Percentiles rank a stretch among this genome's conserved stretches.
phyloP scores from a whole-genome alignment of 2,113 vertebrate genomes.

The Halcyon malimbica region DNA sequence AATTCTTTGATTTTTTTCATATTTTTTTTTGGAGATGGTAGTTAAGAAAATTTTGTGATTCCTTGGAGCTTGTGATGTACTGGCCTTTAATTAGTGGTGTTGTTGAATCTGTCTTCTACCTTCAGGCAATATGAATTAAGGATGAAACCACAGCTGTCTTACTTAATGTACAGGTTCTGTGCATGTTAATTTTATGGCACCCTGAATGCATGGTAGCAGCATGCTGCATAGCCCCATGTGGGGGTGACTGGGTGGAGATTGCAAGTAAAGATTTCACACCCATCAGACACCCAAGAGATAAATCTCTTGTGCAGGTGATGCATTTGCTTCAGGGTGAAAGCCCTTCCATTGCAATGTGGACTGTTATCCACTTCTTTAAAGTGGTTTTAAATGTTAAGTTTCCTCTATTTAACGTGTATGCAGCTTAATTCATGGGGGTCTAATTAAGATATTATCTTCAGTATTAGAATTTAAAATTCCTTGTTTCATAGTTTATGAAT shows the following conservation, averaged over 20 bases:
- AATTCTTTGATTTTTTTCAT: neutral
- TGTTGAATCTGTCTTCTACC: neutral
- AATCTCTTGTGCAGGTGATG: neutral
- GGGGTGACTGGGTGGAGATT: neutral
- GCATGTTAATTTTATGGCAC: neutral
- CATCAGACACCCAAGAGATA: neutral
- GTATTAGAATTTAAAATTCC: neutral
- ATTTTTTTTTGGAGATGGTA: neutral
- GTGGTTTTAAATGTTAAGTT: neutral
- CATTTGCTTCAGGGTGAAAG: neutral
- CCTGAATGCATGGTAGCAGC: neutral
- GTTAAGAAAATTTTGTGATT: neutral
- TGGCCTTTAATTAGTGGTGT: neutral
- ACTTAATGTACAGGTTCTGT: neutral
- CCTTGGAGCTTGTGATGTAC: neutral
- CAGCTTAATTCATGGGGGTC: neutral
- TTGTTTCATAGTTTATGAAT: neutral
- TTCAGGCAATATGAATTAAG: neutral
- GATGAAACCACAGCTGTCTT: constrained; percentile 4
- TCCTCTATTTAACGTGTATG: neutral
- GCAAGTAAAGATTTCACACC: neutral
- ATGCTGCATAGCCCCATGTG: neutral
- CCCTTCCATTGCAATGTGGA: neutral
- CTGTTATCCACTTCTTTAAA: neutral
- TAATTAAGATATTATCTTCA: neutral